Percentiles rank a stretch among this genome's conserved stretches.
Conservation (phyloP, 2,888 invertebrate species). For the Mellilla xanthometata region DNA sequence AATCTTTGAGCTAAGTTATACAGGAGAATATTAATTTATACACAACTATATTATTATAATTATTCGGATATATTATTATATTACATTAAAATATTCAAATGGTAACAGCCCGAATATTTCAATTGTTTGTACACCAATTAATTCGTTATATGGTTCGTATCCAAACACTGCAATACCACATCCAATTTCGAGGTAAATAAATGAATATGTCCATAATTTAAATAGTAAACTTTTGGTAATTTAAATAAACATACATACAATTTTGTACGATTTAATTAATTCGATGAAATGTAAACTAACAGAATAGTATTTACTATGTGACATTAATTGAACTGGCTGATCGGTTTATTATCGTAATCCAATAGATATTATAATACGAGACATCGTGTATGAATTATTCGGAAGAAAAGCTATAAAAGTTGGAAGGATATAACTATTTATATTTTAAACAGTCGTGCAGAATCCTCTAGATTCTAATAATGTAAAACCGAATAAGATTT, state of each 20-base stretch:
- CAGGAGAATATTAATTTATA: constrained; percentile 26
- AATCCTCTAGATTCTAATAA: too few relatives aligned
- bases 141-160: constrained; percentile 33
- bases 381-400: too few relatives aligned
- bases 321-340: background rate
- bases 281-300: background rate
- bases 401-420: too few relatives aligned
- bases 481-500: too few relatives aligned
- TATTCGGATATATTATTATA: too few relatives aligned
- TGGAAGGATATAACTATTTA: too few relatives aligned
- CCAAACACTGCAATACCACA: constrained; percentile 28
- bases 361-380: too few relatives aligned
- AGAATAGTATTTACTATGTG: background rate
- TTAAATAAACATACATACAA: constrained; percentile 2
- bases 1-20: background rate
- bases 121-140: too few relatives aligned
- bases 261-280: background rate
- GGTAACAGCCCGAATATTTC: too few relatives aligned
- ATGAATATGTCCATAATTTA: constrained; percentile 7
- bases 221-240: background rate
- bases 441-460: too few relatives aligned
- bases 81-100: too few relatives aligned
- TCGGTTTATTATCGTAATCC: constrained; percentile 1
- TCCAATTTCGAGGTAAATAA: constrained; percentile 13
- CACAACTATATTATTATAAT: too few relatives aligned